A percentile compares a stretch with the other conserved stretches of the same genome.
phyloP scores from a whole-genome alignment of 2,888 invertebrate species.

The Melangyna quadrimaculata region DNA sequence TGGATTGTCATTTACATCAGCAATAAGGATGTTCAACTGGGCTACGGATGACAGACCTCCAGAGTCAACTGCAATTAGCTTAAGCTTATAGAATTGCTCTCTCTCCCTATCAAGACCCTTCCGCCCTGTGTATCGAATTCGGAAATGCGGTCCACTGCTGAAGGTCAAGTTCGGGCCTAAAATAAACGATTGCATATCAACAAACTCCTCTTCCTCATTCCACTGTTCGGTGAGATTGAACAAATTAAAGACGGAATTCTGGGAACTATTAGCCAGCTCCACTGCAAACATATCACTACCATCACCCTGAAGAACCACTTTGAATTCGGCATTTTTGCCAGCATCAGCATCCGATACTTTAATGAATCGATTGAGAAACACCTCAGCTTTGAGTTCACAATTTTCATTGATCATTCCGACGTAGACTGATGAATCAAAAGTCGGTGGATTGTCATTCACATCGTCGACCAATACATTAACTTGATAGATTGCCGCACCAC shows the following conservation, averaged over 20 bases:
- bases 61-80: constrained; percentile 88
- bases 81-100: constrained; percentile 85
- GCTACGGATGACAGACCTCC: constrained; percentile 89
- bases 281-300: constrained; percentile 87
- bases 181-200: constrained; percentile 79
- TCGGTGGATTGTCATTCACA: constrained; percentile 93
- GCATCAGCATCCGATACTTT: constrained; percentile 88
- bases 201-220: constrained; percentile 79
- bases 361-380: constrained; percentile 86
- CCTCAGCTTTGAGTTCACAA: constrained; percentile 86
- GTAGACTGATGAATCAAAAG: constrained; percentile 87
- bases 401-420: constrained; percentile 91
- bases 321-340: constrained; percentile 86
- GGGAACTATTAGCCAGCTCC: constrained; percentile 84
- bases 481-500: constrained; percentile 89
- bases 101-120: constrained; percentile 88
- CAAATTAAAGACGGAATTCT: constrained; percentile 76
- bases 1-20: constrained; percentile 91
- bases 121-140: constrained; percentile 77
- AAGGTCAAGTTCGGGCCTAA: constrained; percentile 77
- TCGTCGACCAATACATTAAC: constrained; percentile 91
- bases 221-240: constrained; percentile 80
- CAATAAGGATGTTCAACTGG: constrained; percentile 86
- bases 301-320: constrained; percentile 87
- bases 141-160: constrained; percentile 77